Evolutionary conservation across 1,140 invertebrate species (phyloP).

Genomic region (Listronotus oregonensis): DNA sequence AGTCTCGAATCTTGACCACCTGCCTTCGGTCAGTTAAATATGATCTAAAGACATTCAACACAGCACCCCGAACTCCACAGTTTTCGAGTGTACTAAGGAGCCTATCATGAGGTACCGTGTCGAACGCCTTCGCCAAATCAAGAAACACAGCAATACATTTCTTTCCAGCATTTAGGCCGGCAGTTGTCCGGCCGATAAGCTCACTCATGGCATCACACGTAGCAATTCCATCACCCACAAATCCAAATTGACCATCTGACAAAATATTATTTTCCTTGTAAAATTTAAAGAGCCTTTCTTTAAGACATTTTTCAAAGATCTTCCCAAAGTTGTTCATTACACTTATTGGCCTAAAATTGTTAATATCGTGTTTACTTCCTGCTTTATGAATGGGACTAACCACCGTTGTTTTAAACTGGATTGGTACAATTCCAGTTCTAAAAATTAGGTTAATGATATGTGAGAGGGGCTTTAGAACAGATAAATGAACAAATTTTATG

Average conservation of each 20-base stretch:
- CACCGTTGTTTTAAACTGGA: constrained; percentile 9
- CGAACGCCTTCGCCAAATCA: constrained; percentile 40
- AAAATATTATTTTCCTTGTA: too few species aligned
- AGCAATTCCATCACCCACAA: too few species aligned
- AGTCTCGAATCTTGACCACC: constrained; percentile 6
- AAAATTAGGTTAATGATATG: too few species aligned
- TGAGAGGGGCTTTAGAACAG: too few species aligned
- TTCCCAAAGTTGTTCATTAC: constrained; percentile 2
- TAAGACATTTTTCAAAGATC: constrained; percentile 5
- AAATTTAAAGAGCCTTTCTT: too few species aligned
- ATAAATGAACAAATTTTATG: too few species aligned
- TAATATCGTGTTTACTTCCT: neutral
- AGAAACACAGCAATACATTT: constrained; percentile 14
- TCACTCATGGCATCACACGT: neutral
- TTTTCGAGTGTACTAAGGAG: constrained; percentile 46
- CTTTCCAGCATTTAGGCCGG: neutral
- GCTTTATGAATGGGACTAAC: constrained; percentile 13
- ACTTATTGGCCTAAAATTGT: constrained; percentile 13
- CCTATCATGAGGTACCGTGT: too few species aligned
- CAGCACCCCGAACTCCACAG: constrained; percentile 41
- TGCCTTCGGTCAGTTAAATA: constrained; percentile 47
- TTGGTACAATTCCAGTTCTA: neutral
- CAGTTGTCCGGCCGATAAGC: neutral
- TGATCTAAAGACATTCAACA: constrained; percentile 40
- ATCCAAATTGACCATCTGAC: too few species aligned